Evolutionary conservation across 2,113 vertebrate species (phyloP).

Genomic region (Xenus cinereus): DNA sequence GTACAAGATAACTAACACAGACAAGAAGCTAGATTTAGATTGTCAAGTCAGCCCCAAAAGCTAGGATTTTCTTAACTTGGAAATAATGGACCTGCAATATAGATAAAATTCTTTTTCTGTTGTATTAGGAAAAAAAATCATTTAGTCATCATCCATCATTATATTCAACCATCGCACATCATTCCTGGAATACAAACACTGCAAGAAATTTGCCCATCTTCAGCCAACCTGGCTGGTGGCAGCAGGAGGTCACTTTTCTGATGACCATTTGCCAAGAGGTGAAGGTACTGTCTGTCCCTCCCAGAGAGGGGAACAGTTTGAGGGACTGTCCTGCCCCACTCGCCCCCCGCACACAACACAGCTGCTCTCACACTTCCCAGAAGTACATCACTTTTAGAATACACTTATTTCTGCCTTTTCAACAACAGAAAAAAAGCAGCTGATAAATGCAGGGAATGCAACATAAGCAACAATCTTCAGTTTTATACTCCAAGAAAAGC

Average conservation of each 20-base stretch:
- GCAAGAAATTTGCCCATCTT: neutral
- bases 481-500: neutral
- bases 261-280: neutral
- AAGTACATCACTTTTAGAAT: neutral
- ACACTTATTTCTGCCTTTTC: neutral
- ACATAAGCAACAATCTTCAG: neutral
- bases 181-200: neutral
- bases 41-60: neutral
- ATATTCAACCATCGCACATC: neutral
- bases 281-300: neutral
- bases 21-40: neutral
- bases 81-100: neutral
- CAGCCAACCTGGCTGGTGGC: neutral
- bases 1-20: neutral
- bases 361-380: neutral
- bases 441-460: neutral
- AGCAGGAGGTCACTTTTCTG: neutral
- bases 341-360: neutral
- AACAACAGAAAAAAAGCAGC: neutral
- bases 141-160: neutral
- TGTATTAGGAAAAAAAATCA: accelerated
- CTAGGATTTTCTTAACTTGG: neutral
- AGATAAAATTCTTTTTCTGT: neutral
- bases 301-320: neutral
- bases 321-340: neutral